phyloP scores from a whole-genome alignment of 2,113 vertebrate species.

The Corynorhinus townsendii region DNA sequence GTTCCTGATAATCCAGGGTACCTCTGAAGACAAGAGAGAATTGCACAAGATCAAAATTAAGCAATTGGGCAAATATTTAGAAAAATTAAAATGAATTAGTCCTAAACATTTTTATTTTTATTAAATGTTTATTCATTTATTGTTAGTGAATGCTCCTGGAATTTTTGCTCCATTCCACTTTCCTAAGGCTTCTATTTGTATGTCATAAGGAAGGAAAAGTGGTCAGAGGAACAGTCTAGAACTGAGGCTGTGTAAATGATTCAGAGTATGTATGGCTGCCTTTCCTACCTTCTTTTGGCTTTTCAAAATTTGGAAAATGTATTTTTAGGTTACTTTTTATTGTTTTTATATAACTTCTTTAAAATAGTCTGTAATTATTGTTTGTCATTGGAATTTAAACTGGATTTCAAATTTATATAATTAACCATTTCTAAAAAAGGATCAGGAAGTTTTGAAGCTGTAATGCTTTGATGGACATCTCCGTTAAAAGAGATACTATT shows the following conservation, averaged over 20 bases:
- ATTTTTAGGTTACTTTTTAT: neutral
- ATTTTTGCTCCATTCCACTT: conserved; percentile 40
- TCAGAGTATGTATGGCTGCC: neutral
- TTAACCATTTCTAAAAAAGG: neutral
- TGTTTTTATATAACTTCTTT: conserved; percentile 21
- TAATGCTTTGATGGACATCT: neutral
- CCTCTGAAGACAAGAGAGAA: neutral
- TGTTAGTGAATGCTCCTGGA: conserved; percentile 25
- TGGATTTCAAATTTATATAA: neutral
- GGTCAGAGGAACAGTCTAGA: conserved; percentile 22
- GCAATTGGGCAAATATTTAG: neutral
- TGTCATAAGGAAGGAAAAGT: conserved; percentile 30
- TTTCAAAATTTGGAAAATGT: conserved; percentile 17
- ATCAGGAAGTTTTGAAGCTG: neutral
- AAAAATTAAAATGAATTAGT: neutral
- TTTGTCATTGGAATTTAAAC: conserved; percentile 20
- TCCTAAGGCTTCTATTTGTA: neutral
- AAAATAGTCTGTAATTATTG: conserved; percentile 24
- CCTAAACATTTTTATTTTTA: neutral
- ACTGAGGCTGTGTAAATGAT: neutral
- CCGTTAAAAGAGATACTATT: neutral
- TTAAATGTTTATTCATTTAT: neutral
- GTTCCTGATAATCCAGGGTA: neutral
- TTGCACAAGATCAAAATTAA: neutral
- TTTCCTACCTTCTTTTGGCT: neutral